Conservation (phyloP, 2,113 vertebrate species). For the Chinchilla lanigera region DNA sequence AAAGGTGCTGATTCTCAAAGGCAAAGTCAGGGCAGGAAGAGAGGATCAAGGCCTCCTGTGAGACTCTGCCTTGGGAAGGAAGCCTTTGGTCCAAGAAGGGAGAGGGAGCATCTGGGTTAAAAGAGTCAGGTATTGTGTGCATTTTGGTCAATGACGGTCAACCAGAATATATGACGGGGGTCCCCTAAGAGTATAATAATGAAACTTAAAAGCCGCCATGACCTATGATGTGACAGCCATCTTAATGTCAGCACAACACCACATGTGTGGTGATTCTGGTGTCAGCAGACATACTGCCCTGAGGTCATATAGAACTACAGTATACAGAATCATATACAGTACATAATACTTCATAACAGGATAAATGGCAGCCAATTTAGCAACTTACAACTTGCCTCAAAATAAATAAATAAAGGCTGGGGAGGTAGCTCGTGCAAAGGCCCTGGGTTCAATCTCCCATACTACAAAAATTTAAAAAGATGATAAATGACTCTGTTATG, state of each 20-base stretch:
- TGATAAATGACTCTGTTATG: no score
- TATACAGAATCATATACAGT: no score
- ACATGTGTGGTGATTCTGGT: neutral
- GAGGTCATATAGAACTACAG: neutral
- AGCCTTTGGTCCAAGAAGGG: neutral
- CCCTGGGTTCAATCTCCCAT: neutral
- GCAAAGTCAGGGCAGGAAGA: neutral
- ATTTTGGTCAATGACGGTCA: neutral
- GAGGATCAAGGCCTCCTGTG: neutral
- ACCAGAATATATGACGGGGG: neutral
- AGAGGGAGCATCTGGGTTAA: neutral
- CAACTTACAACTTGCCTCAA: neutral
- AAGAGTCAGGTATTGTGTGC: neutral
- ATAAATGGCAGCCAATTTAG: neutral
- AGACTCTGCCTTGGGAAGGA: neutral
- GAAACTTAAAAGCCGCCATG: neutral
- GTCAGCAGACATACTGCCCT: neutral
- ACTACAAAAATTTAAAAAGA: neutral
- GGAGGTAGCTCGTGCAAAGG: neutral
- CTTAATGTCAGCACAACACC: neutral
- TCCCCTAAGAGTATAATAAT: neutral
- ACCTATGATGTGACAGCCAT: no score
- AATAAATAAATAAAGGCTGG: neutral
- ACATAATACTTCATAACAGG: no score
- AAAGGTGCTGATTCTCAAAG: neutral